Percentiles rank a stretch among this genome's conserved stretches.
These are phyloP conservation scores for Dasypus novemcinctus DNA, from an alignment of 2,113 vertebrate genomes.

Conservation along the genomic window DNA sequence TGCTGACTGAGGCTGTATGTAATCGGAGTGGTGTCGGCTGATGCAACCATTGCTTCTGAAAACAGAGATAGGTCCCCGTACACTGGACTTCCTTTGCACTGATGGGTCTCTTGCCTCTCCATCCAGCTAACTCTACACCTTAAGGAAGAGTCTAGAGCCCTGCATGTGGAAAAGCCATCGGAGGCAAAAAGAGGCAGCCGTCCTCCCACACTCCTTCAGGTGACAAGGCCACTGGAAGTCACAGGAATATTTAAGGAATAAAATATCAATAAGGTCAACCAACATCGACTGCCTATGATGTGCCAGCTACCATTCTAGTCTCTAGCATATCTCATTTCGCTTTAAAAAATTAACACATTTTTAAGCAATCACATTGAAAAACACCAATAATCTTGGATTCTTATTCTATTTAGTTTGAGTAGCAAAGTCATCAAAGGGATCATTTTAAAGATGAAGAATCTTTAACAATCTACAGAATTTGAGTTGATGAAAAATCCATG, in stretches of 20 bases:
- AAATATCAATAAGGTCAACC: background rate
- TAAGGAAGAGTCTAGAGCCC: background rate
- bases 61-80: background rate
- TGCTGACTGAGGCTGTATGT: background rate
- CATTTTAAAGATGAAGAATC: background rate
- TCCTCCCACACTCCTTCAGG: background rate
- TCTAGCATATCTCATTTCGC: conserved; percentile 15
- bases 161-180: background rate
- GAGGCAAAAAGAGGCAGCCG: background rate
- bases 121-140: background rate
- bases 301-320: background rate
- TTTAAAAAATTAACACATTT: background rate
- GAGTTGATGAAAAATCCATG: background rate
- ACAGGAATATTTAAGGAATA: background rate
- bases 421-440: background rate
- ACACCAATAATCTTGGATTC: background rate
- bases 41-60: background rate
- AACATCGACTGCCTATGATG: background rate
- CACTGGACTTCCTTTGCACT: background rate
- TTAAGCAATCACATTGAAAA: background rate
- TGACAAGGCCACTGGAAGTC: background rate
- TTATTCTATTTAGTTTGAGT: background rate
- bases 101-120: background rate
- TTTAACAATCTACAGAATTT: background rate
- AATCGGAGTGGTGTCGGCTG: background rate